Percentiles rank a stretch among this genome's conserved stretches.
Evolutionary conservation across 2,888 invertebrate species (phyloP).

Genomic region (Thymelicus lineola): DNA sequence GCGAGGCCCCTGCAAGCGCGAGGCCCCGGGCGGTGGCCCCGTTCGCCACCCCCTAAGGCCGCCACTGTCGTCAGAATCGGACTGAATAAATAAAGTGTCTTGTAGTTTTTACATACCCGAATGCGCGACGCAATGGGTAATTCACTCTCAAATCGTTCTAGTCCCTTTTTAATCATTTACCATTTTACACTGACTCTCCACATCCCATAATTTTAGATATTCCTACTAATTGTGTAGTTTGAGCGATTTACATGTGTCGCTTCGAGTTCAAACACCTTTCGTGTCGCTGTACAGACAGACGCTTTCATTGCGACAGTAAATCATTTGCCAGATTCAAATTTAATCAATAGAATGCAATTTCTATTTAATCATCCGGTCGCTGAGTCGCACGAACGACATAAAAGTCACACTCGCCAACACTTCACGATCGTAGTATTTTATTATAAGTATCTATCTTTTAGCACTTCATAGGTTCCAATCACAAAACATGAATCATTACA

Average conservation of each 20-base stretch:
- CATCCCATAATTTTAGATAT: too few species aligned
- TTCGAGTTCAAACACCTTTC: slow-evolving; percentile 37
- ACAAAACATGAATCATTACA: not conserved
- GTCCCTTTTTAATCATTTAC: too few species aligned
- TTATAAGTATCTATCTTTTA: slow-evolving; percentile 5
- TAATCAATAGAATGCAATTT: slow-evolving; percentile 20
- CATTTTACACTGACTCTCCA: too few species aligned
- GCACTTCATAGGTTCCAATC: not conserved
- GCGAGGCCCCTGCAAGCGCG: too few species aligned
- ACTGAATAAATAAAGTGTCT: too few species aligned
- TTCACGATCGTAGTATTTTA: not conserved
- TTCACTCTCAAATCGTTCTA: too few species aligned
- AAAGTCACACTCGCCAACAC: slow-evolving; percentile 3
- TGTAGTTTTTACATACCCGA: too few species aligned
- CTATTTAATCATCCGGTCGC: slow-evolving; percentile 9
- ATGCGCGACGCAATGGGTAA: too few species aligned
- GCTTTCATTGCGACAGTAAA: slow-evolving; percentile 12
- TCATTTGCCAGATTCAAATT: slow-evolving; percentile 15
- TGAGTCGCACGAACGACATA: slow-evolving; percentile 7
- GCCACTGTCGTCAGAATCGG: too few species aligned
- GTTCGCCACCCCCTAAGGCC: too few species aligned
- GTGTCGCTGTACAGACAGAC: slow-evolving; percentile 9
- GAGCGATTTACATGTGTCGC: slow-evolving; percentile 35
- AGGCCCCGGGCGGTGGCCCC: too few species aligned
- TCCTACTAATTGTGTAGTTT: slow-evolving; percentile 29